Evolutionary conservation across 2,888 invertebrate genomes (phyloP), one percentile per base, ranked within the genome.

Genomic region (Polyommatus icarus): DNA sequence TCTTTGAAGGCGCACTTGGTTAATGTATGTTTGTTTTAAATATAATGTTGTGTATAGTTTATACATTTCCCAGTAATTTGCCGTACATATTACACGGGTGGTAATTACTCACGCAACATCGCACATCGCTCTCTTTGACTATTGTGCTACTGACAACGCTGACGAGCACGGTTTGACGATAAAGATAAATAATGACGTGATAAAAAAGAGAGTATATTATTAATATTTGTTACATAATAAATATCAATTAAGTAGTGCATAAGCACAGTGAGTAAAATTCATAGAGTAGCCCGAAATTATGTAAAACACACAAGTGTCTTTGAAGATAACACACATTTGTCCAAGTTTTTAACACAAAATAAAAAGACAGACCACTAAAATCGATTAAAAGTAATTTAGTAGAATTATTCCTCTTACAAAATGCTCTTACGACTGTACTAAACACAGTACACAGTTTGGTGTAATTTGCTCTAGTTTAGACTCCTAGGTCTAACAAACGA

Each of bases 111-210:
- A 5, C 29, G 67, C 67, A 32, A 32, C 15, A 67, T 67, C 67
- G 29, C 67, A 67, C 67, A 6, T 67, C 10, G 67, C 67, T 12
- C 67, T 67, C 67, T 67, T 67, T 67, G 67, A 67, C 67, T 67
- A 15, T 32, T 67, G 67, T 32, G 29, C 67, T 67, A 32, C 67
- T 32, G 67, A 67, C 29, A 54, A 32, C 67, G 67, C 15, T 29
- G 15, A 10, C 20, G 67, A 15, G 67, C 29, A 15, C 18, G 61
- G 61, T 12, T 67, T 67, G 12, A 8, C 10, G 61, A 29, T 67
- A 67, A 29, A 67, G 29, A 67, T 15, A 67, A 67, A 67, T 15
- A 67, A 61, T 20, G 0, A 12, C 10, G 12, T 24, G 12, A 12
- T 59, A 12, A 24, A 20, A 24, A 61, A 61, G n/a, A 10, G 59